Conservation (phyloP, 2,113 vertebrate species). For the Elaphurus davidianus region DNA sequence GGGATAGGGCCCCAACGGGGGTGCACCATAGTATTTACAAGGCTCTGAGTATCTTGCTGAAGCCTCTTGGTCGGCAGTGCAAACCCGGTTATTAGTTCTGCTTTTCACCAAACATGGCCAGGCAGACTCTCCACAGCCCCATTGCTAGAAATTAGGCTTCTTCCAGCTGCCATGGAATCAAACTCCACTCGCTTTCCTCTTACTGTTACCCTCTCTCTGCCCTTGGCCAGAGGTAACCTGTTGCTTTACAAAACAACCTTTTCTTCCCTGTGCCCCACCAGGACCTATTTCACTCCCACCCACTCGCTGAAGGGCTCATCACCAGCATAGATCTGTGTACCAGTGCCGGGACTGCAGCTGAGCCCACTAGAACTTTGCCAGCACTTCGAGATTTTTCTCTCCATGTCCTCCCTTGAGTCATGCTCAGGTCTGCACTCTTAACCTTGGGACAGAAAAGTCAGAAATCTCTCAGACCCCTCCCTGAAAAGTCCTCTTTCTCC, state of each 20-base stretch:
- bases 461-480: constrained; percentile 49
- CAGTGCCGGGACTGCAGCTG: background rate
- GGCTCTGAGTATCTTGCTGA: background rate
- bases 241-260: constrained; percentile 30
- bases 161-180: background rate
- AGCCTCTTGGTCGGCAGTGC: background rate
- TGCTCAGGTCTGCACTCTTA: constrained; percentile 1
- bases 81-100: background rate
- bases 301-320: background rate
- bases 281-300: background rate
- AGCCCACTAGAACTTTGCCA: background rate
- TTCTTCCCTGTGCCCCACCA: background rate
- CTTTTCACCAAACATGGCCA: background rate
- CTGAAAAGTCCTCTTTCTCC: constrained; percentile 49
- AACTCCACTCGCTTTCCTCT: background rate
- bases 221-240: constrained; percentile 17
- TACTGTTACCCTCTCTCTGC: background rate
- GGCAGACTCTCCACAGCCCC: background rate
- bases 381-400: constrained; percentile 22
- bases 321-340: background rate
- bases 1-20: background rate
- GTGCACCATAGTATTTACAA: background rate
- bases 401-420: background rate
- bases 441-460: constrained; percentile 29
- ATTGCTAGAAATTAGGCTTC: constrained; percentile 25